Evolutionary conservation across 1,140 invertebrate species (phyloP).

Genomic region (Acromyrmex charruanus): DNA sequence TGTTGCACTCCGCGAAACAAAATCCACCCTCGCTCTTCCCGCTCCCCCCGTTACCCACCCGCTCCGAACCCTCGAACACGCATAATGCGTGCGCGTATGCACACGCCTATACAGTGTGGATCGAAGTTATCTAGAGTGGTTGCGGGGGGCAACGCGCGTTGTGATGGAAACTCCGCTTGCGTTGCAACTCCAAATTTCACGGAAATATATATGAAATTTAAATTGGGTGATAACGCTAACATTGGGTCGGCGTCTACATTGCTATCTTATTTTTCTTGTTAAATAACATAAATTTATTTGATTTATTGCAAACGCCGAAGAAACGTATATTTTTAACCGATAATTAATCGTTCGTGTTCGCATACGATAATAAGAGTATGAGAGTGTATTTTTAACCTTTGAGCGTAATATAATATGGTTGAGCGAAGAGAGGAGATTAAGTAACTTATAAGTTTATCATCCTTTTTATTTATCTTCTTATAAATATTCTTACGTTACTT

Average conservation of each 20-base stretch:
- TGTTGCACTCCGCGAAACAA: slow-evolving; percentile 28
- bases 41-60: not conserved
- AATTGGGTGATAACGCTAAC: not conserved
- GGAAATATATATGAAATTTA: not conserved
- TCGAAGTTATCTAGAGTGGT: slow-evolving; percentile 37
- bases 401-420: not conserved
- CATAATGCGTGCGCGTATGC: not conserved
- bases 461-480: not conserved
- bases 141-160: slow-evolving; percentile 15
- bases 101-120: slow-evolving; percentile 22
- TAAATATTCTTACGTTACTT: too few relatives aligned
- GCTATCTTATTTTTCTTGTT: not conserved
- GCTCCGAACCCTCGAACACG: not conserved
- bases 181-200: not conserved
- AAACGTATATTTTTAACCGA: not conserved
- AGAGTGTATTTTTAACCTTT: not conserved
- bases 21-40: not conserved
- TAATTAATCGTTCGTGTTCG: not conserved
- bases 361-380: not conserved
- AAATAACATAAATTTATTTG: not conserved
- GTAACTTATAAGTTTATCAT: not conserved
- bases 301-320: not conserved
- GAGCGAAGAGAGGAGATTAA: not conserved
- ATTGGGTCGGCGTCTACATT: too few relatives aligned
- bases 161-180: not conserved